Percentiles rank a stretch among this genome's conserved stretches.
Evolutionary conservation across 2,113 vertebrate species (phyloP).

Genomic region (Sceloporus undulatus): DNA sequence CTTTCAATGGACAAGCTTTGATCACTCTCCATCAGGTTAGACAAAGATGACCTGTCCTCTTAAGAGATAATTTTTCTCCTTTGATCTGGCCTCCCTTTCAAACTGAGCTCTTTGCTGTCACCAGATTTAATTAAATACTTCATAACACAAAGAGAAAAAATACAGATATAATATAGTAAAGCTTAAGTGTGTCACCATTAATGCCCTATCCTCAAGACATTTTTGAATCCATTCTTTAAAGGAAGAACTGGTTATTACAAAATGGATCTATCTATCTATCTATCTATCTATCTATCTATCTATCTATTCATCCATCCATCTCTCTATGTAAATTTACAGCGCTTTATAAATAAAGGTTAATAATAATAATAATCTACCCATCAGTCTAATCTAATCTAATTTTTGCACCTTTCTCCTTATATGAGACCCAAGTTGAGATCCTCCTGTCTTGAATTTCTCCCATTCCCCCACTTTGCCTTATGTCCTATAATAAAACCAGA

Average conservation of each 20-base stretch:
- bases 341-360: too few species aligned
- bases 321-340: too few species aligned
- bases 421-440: too few species aligned
- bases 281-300: too few species aligned
- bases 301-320: too few species aligned
- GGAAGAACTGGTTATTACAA: background rate
- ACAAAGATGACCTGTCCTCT: conserved; percentile 31
- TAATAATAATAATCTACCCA: too few species aligned
- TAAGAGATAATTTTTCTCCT: background rate
- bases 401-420: too few species aligned
- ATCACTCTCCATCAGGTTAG: conserved; percentile 19
- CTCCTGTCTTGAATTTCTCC: too few species aligned
- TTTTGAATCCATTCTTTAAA: background rate
- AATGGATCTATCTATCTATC: background rate
- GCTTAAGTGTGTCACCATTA: conserved; percentile 30
- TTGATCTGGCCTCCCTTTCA: conserved; percentile 45
- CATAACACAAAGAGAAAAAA: conserved; percentile 32
- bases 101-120: conserved; percentile 30
- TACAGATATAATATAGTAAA: background rate
- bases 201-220: conserved; percentile 11
- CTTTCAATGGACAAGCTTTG: conserved; percentile 57
- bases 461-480: too few species aligned
- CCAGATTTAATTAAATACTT: conserved; percentile 35
- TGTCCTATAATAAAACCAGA: too few species aligned
- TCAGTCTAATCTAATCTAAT: too few species aligned